Base-by-base conservation (phyloP, 2,797 vertebrate genomes). In the Myripristis murdjan region DNA sequence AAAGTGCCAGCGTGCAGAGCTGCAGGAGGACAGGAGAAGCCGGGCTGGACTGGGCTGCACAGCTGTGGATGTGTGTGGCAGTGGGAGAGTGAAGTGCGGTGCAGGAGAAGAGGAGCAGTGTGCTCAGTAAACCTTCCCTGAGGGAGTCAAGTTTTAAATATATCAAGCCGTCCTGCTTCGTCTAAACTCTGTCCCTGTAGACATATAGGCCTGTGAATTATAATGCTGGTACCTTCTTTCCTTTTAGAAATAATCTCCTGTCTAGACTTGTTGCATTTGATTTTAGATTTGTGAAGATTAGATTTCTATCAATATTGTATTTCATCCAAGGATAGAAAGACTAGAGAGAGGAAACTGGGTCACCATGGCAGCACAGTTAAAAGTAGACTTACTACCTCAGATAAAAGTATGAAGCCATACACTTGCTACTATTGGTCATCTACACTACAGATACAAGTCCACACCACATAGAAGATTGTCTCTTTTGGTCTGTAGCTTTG, bases 221-320 rank as follows among this genome's bases (percentile, higher is more conserved):
- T 39, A 39, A 39, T 61, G 64, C 35, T 24, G 53, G 64, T 69
- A 61, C 49, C 47, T 65, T 18, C 26, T 1, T 44, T 49, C 46
- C 35, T 28, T 65, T 70, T 26, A 60, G 43, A 77, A 73, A 48
- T 67, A 68, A 75, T 68, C 55, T 52, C 54, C 53, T 61, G 53
- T 58, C 37, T 68, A 53, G 39, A 69, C 63, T 52, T 66, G 22
- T 74, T 78, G 24, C 31, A 35, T 70, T 70, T 51, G 8, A 7
- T 24, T 71, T 79, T 57, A 69, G 70, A 79, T 81, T 71, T 46
- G 75, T 60, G 35, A 56, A 69, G 47, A 64, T 39, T 70, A 28
- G 47, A 49, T 74, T 64, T 70, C 59, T 53, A 35, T 66, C 64
- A 72, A 44, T 51, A 37, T 60, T 79, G 18, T 70, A 70, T 73